Evolutionary conservation across 2,888 invertebrate species (phyloP), one percentile per base, ranked within the genome.

Genomic region (Lysandra bellargus): DNA sequence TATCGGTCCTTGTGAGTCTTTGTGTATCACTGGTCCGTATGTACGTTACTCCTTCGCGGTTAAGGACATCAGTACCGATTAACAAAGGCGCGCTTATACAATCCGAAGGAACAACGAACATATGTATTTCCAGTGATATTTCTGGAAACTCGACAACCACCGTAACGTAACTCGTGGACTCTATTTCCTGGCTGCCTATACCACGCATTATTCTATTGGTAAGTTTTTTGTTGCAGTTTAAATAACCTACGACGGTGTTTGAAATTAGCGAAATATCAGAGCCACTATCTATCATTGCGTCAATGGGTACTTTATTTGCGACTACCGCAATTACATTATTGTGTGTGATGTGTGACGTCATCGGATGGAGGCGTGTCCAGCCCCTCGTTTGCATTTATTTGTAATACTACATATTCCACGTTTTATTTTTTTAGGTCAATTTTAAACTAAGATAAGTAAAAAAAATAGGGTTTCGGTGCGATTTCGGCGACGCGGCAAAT

Each of bases 71-170:
- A 5, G 60, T 60, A 60, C 60, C 60, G n/a, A 60, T 60, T 60
- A 60, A 60, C 60, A 60, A 60, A 17, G 40, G 60, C 17, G 60
- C 17, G 60, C 14, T 60, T 17, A 60, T 60, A 17, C 60, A 60
- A 60, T 60, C 60, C 60, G 60, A 60, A 14, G 60, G 60, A 60
- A 60, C 60, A 60, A 60, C 17, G 60, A 60, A 60, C 60, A 60
- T 60, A 60, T 60, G 4, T 17, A 60, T 60, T 60, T 60, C 17
- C 60, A 60, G 17, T 17, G 60, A 60, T 17, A 60, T 60, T 17
- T 60, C 60, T 4, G 60, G 60, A 17, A 60, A 60, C 17, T 60
- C 60, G 4, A 60, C 60, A 60, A 60, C n/a, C n/a, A n/a, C n/a
- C n/a, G n/a, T n/a, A n/a, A n/a, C n/a, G n/a, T n/a, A n/a, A n/a